A percentile compares a stretch with the other conserved stretches of the same genome.
phyloP scores from a whole-genome alignment of 2,888 invertebrate genomes.

The Apamea epomidion region DNA sequence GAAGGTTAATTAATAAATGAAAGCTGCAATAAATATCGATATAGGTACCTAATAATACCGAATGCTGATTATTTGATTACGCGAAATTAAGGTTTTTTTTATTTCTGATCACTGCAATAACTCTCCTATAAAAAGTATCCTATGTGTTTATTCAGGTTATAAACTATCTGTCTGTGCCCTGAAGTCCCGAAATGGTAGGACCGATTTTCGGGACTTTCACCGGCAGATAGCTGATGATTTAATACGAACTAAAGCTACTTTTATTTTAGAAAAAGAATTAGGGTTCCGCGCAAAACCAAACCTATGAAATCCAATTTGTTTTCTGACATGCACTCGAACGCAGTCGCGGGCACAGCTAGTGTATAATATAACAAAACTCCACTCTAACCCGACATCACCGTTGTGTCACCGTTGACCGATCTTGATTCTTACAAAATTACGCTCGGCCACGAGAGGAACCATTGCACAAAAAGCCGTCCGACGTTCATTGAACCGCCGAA shows the following conservation, averaged over 20 bases:
- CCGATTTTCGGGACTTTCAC: no score
- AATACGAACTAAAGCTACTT: no score
- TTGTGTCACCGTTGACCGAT: not conserved
- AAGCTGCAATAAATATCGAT: slow-evolving; percentile 8
- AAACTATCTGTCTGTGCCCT: not conserved
- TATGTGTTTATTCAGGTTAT: not conserved
- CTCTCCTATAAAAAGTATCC: no score
- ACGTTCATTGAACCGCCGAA: slow-evolving; percentile 61
- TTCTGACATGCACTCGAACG: no score
- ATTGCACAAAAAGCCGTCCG: slow-evolving; percentile 32
- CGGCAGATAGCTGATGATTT: no score
- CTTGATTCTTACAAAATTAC: slow-evolving; percentile 21
- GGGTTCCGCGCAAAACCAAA: no score
- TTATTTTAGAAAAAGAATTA: no score
- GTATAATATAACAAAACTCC: not conserved
- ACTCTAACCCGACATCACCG: not conserved
- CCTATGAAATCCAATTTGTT: no score
- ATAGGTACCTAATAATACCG: not conserved
- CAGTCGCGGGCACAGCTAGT: no score
- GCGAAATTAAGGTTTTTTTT: not conserved
- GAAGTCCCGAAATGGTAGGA: no score
- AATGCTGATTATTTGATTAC: not conserved
- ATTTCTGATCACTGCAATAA: not conserved
- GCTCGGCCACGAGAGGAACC: slow-evolving; percentile 7
- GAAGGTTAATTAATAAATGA: slow-evolving; percentile 13